A percentile compares a stretch with the other conserved stretches of the same genome.
These are phyloP conservation scores for Ctenomys sociabilis DNA, from an alignment of 2,113 vertebrate species.

Conservation along the genomic window DNA sequence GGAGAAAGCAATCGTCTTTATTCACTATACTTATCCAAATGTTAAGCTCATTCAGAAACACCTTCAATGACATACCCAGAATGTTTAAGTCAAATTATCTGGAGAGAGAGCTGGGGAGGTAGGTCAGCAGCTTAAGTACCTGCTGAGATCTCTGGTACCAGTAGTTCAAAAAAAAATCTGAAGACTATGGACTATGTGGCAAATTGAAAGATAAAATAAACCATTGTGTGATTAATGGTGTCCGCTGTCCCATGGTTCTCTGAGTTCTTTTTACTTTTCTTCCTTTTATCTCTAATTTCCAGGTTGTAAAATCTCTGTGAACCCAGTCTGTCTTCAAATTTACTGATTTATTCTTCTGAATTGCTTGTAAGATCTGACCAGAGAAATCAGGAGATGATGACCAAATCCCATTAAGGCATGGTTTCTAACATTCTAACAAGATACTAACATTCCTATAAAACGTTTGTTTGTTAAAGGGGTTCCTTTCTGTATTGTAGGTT, in stretches of 20 bases:
- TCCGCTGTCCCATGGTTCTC: not conserved
- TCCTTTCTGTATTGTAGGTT: not conserved
- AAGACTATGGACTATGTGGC: not conserved
- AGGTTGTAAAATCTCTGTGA: conserved; percentile 17
- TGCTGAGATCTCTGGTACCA: no score
- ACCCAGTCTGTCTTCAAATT: not conserved
- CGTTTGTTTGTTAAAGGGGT: not conserved
- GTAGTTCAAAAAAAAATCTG: no score
- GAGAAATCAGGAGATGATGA: not conserved
- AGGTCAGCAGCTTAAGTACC: no score
- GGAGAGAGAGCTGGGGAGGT: not conserved
- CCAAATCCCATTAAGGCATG: not conserved
- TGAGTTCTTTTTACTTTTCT: not conserved
- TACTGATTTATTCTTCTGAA: not conserved
- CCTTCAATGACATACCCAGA: not conserved
- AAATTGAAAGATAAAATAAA: conserved; percentile 34
- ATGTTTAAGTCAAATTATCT: conserved; percentile 14
- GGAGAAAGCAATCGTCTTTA: not conserved
- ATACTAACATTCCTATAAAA: not conserved
- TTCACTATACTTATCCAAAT: not conserved
- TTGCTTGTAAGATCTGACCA: not conserved
- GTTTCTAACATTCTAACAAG: not conserved
- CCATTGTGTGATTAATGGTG: not conserved
- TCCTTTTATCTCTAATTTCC: not conserved
- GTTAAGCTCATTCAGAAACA: not conserved